A percentile compares a stretch with the other conserved stretches of the same genome.
phyloP scores from a whole-genome alignment of 2,797 vertebrate genomes.

The Sebastes oblongus region DNA sequence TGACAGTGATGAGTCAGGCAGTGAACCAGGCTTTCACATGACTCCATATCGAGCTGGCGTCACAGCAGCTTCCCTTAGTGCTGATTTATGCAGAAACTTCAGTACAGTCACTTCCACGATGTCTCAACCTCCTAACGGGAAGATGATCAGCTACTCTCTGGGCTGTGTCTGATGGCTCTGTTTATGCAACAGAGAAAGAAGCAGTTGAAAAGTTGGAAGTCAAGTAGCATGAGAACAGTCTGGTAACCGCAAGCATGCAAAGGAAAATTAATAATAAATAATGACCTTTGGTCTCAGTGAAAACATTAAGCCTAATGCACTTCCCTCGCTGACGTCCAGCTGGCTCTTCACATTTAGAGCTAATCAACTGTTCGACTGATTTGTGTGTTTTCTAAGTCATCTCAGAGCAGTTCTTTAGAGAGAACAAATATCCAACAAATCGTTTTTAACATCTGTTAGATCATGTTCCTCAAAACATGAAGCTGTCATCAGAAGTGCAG shows the following conservation, averaged over 20 bases:
- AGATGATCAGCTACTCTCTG: neutral
- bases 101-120: neutral
- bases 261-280: conserved; percentile 17
- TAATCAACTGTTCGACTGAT: neutral
- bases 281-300: conserved; percentile 41
- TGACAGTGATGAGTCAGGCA: conserved; percentile 28
- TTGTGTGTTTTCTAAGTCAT: conserved; percentile 1
- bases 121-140: neutral
- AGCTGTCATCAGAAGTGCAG: neutral
- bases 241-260: conserved; percentile 30
- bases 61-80: neutral
- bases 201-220: neutral
- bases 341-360: neutral
- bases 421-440: neutral
- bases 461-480: neutral
- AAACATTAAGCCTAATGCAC: neutral
- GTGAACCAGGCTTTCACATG: neutral
- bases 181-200: conserved; percentile 1
- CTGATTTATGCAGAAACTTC: neutral
- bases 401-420: neutral
- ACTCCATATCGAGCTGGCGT: neutral
- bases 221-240: conserved; percentile 50
- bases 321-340: neutral
- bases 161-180: neutral
- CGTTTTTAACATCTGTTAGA: neutral